A percentile compares a stretch with the other conserved stretches of the same genome.
Evolutionary conservation across 2,113 vertebrate genomes (phyloP).

Genomic region (Fregata magnificens): DNA sequence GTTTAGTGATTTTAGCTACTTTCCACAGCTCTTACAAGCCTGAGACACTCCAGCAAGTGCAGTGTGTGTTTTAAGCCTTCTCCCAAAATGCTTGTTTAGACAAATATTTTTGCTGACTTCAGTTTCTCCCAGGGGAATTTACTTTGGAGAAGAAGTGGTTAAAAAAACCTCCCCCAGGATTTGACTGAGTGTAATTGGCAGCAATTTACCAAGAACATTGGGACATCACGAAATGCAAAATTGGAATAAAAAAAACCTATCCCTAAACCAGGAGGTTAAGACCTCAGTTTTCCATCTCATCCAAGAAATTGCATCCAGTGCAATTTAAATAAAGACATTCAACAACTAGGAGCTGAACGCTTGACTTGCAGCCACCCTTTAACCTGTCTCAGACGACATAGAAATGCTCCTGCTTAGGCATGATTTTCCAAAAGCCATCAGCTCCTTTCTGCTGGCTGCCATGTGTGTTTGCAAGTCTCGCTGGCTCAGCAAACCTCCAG

Average conservation of each 20-base stretch:
- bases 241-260: neutral
- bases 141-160: neutral
- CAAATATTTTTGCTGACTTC: neutral
- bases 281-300: neutral
- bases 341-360: neutral
- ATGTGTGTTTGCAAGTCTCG: neutral
- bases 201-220: neutral
- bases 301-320: neutral
- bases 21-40: neutral
- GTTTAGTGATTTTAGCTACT: neutral
- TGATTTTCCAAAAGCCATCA: constrained; percentile 33
- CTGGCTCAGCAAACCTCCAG: constrained; percentile 12
- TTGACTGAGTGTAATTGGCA: neutral
- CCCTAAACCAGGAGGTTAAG: neutral
- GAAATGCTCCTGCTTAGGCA: constrained; percentile 20
- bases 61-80: neutral
- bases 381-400: neutral
- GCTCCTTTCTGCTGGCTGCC: constrained; percentile 9
- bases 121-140: neutral
- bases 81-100: neutral
- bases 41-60: neutral
- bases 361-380: neutral
- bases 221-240: neutral
- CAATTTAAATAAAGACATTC: neutral
- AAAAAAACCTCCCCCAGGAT: neutral